Evolutionary conservation across 2,797 vertebrate genomes (phyloP).

Genomic region (Lycodopsis pacificus): DNA sequence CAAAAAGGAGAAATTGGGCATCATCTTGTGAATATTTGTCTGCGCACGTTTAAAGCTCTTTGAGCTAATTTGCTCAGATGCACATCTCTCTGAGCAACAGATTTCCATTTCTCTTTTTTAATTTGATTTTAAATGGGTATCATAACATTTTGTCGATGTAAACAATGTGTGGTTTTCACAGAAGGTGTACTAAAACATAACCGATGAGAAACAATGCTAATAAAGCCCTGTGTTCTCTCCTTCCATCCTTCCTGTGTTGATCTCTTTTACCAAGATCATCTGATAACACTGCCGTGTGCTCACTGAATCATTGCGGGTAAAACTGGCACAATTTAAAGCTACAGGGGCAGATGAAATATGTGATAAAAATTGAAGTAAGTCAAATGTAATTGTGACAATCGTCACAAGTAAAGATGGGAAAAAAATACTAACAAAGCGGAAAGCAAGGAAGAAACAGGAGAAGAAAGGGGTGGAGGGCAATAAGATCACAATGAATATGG

Average conservation of each 20-base stretch:
- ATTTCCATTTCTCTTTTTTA: background rate
- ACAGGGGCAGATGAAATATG: background rate
- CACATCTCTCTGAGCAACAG: background rate
- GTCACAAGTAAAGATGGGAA: background rate
- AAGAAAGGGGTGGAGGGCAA: accelerated
- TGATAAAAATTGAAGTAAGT: background rate
- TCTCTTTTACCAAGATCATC: slow-evolving; percentile 35
- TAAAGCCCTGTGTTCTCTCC: slow-evolving; percentile 18
- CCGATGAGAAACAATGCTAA: background rate
- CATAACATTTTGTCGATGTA: background rate
- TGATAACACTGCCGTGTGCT: slow-evolving; percentile 33
- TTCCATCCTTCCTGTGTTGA: slow-evolving; percentile 8
- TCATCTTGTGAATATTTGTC: slow-evolving; percentile 34
- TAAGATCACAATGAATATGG: background rate
- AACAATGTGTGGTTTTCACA: background rate
- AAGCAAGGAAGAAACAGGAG: background rate
- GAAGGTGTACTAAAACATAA: background rate
- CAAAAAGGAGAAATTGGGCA: slow-evolving; percentile 43
- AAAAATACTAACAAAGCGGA: background rate
- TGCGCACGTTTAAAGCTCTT: background rate
- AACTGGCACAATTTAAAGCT: slow-evolving; percentile 14
- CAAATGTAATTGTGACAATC: background rate
- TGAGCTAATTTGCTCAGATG: slow-evolving; percentile 1
- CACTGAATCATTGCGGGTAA: slow-evolving; percentile 17
- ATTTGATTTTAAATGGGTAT: background rate